These are phyloP conservation scores for Sapajus apella DNA, from an alignment of 2,113 vertebrate species.

Conservation along the genomic window DNA sequence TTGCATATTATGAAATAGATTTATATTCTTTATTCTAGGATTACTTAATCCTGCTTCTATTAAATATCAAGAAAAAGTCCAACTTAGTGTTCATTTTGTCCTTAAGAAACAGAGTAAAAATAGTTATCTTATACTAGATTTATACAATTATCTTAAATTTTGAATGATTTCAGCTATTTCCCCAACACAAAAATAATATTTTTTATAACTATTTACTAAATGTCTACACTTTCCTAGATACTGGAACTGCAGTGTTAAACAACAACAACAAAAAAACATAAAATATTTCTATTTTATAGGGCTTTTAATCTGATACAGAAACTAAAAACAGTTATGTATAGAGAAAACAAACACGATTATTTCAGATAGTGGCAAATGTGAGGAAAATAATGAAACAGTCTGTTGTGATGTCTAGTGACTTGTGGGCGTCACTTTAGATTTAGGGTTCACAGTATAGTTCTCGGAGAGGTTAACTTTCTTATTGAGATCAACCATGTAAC, in stretches of 20 bases:
- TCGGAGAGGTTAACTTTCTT: neutral
- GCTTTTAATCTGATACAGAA: neutral
- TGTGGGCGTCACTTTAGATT: neutral
- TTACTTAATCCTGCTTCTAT: neutral
- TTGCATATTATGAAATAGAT: constrained; percentile 9
- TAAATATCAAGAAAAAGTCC: neutral
- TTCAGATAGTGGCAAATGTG: neutral
- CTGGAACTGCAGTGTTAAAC: neutral
- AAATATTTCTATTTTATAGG: neutral
- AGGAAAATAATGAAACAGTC: neutral
- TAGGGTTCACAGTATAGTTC: neutral
- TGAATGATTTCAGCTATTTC: neutral
- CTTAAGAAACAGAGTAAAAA: neutral
- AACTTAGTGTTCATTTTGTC: neutral
- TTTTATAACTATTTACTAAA: neutral
- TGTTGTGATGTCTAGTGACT: neutral
- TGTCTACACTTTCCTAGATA: neutral
- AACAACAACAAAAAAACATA: neutral
- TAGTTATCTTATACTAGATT: neutral
- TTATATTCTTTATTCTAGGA: neutral
- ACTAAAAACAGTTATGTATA: neutral
- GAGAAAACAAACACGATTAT: neutral
- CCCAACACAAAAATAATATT: neutral
- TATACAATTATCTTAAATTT: neutral
- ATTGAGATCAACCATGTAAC: neutral